These are phyloP conservation scores for Mya arenaria DNA, from an alignment of 1,140 invertebrate species.

Conservation along the genomic window DNA sequence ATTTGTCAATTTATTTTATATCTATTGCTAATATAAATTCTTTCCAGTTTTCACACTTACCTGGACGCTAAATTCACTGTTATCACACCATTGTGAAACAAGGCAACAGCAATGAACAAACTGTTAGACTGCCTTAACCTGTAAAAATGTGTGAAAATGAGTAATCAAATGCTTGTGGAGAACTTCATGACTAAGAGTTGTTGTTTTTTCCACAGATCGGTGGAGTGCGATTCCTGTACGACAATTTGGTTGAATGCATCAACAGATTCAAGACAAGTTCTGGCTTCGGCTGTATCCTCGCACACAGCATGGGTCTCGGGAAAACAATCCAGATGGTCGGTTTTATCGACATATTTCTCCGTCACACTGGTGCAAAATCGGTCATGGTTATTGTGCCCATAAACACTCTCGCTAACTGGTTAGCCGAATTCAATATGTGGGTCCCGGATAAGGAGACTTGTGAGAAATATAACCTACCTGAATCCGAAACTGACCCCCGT, in stretches of 20 bases:
- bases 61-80: no score
- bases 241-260: conserved; percentile 97
- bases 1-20: no score
- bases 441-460: conserved; percentile 83
- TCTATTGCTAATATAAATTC: no score
- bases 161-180: no score
- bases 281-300: conserved; percentile 98
- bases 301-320: conserved; percentile 99
- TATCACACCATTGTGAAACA: no score
- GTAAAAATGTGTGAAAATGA: no score
- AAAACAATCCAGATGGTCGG: conserved; percentile 97
- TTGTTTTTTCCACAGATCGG: conserved; percentile 89
- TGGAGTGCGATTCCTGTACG: conserved; percentile 97
- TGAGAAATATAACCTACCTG: conserved; percentile 41
- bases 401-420: conserved; percentile 99
- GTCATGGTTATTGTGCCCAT: conserved; percentile 99
- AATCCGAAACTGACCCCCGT: conserved; percentile 84
- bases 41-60: no score
- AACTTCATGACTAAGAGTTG: no score
- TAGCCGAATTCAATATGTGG: conserved; percentile 99
- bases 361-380: conserved; percentile 92
- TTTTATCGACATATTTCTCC: conserved; percentile 97
- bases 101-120: no score
- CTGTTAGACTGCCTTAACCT: no score
- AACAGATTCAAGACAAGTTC: conserved; percentile 93